Conservation (phyloP, 37 sponge, comb jelly and placozoan genomes). For the Cladorhizidae sp. region DNA sequence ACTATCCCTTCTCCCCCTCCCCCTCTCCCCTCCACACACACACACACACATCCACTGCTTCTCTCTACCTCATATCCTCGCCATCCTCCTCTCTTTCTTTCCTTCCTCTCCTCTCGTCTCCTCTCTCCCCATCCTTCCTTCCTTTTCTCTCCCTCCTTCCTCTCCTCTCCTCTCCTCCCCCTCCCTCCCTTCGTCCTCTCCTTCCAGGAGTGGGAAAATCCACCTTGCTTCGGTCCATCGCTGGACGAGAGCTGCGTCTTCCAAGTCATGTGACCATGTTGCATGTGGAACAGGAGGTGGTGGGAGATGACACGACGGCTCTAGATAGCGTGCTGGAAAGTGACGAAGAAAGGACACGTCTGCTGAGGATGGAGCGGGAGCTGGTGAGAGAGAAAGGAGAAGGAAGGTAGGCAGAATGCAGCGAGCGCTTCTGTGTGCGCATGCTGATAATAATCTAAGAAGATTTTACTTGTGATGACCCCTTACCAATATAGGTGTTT, state of each 20-base stretch:
- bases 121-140: no score
- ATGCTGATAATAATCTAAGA: no score
- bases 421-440: neutral
- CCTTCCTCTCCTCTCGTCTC: no score
- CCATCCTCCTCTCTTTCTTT: neutral
- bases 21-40: no score
- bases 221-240: slow-evolving; percentile 75
- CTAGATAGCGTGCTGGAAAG: slow-evolving; percentile 86
- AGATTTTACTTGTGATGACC: no score
- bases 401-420: neutral
- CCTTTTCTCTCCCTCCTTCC: no score
- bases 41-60: no score
- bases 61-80: neutral
- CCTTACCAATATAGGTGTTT: no score
- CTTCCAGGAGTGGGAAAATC: slow-evolving; percentile 68
- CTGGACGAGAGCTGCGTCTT: slow-evolving; percentile 72
- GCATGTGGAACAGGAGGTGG: slow-evolving; percentile 93
- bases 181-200: neutral
- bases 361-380: slow-evolving; percentile 37
- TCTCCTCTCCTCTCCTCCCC: no score
- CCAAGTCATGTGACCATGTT: slow-evolving; percentile 68
- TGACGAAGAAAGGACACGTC: slow-evolving; percentile 63
- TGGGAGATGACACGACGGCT: slow-evolving; percentile 71
- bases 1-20: no score
- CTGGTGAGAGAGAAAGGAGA: slow-evolving; percentile 1